Conservation (phyloP, 2,888 invertebrate genomes). For the Oscheius myriophilus region DNA sequence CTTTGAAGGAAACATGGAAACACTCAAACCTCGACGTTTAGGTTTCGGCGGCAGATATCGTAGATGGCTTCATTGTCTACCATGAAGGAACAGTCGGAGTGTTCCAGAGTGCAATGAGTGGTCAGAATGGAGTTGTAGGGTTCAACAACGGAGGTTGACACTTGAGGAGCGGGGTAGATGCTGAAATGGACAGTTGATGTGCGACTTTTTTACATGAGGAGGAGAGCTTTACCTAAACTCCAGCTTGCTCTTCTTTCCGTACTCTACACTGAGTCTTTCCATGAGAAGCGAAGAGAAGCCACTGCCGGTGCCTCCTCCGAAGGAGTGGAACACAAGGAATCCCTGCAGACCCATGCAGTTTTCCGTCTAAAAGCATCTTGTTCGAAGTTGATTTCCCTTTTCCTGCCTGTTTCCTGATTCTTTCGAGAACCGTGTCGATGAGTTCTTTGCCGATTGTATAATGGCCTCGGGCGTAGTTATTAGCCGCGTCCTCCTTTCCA, state of each 20-base stretch:
- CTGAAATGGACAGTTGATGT: slow-evolving; percentile 30
- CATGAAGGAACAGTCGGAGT: slow-evolving; percentile 95
- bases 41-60: slow-evolving; percentile 86
- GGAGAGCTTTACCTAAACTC: slow-evolving; percentile 77
- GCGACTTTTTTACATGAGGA: too few species aligned
- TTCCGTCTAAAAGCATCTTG: slow-evolving; percentile 74
- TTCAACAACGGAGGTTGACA: slow-evolving; percentile 91
- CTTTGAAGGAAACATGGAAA: neutral
- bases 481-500: slow-evolving; percentile 95
- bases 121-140: slow-evolving; percentile 95
- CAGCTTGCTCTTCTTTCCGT: slow-evolving; percentile 86
- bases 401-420: slow-evolving; percentile 76
- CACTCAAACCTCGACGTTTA: slow-evolving; percentile 73
- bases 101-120: slow-evolving; percentile 90
- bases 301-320: slow-evolving; percentile 82
- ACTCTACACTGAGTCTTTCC: slow-evolving; percentile 85
- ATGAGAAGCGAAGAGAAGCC: slow-evolving; percentile 87
- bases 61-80: slow-evolving; percentile 91
- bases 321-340: slow-evolving; percentile 79
- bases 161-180: slow-evolving; percentile 71
- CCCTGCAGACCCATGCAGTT: slow-evolving; percentile 79
- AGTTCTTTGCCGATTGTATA: slow-evolving; percentile 84
- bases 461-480: slow-evolving; percentile 96
- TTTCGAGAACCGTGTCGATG: slow-evolving; percentile 78
- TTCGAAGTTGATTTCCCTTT: neutral